Base-by-base conservation (phyloP, 2,797 vertebrate genomes). In the Falco biarmicus region DNA sequence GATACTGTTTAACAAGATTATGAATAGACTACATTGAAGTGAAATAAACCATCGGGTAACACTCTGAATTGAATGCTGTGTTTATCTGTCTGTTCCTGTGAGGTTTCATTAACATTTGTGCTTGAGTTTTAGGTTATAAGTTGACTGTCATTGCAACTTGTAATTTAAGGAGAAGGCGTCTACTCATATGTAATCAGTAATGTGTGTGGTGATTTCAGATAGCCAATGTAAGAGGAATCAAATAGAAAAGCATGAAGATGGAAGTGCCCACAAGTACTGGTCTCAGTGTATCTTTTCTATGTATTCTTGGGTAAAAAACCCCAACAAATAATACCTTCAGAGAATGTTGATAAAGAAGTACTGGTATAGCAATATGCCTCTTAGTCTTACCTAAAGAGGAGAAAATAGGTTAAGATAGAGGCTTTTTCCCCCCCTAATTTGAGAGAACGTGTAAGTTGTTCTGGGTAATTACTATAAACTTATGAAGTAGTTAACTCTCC, bases 51-150 rank as follows among this genome's bases (percentile, higher is more conserved):
- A 39, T 22, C 13, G 69, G 22, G 21, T 65, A 39, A 15, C 4
- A 8, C 15, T 50, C 16, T 53, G 69, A 75, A 24, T 47, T 47
- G 24, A 85, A 26, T 57, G 5, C 12, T 59, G 6, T n/a, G 3
- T 37, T 83, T 13, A 20, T 28, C 22, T 78, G 9, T 41, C 8
- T 1, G 0, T 70, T 80, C 20, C 41, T 1, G 1, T 73, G 63
- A 69, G 34, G 16, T 51, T 74, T 66, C 11, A 32, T 45, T 41
- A 39, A 20, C 13, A 3, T 65, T 84, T 56, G 9, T 17, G 12
- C 25, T 59, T 64, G 32, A 47, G 47, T 88, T 78, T 84, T 32
- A 43, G 20, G 5, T 10, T 71, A 5, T 17, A 73, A 29, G 6
- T 64, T 37, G 16, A 5, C 11, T 87, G 59, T 24, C 6, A 14